These are phyloP conservation scores for Lycia hirtaria DNA, from an alignment of 2,888 invertebrate species.

Conservation along the genomic window DNA sequence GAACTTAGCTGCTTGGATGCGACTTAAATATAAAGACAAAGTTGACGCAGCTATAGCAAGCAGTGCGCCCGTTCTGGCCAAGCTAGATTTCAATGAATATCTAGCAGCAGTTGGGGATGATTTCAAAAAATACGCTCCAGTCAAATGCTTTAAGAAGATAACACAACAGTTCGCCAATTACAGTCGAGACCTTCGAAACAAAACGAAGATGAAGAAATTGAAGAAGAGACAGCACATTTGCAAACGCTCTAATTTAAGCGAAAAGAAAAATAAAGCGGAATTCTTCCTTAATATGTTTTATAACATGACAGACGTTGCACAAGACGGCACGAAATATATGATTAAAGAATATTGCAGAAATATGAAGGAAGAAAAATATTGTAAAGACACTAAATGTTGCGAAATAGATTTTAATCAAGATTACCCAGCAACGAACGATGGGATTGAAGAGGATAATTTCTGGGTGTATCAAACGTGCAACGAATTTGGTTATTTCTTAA, in stretches of 20 bases:
- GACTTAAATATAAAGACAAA: not conserved
- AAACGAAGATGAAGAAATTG: not conserved
- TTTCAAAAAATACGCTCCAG: not conserved
- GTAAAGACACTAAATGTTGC: not conserved
- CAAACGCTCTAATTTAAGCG: not conserved
- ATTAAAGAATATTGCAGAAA: not conserved
- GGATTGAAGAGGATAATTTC: not conserved
- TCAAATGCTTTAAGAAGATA: not conserved
- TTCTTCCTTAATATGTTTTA: not conserved
- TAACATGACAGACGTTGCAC: not conserved
- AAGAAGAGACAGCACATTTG: not conserved
- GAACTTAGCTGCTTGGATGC: conserved; percentile 1
- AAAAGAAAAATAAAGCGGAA: not conserved
- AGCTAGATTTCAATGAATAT: not conserved
- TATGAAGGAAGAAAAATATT: not conserved
- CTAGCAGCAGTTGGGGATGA: not conserved
- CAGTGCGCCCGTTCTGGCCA: not conserved
- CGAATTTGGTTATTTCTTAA: not conserved
- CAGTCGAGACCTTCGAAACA: not conserved
- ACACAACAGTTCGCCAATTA: not conserved
- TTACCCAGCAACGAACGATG: not conserved
- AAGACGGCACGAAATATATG: not conserved
- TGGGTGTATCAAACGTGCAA: conserved; percentile 3
- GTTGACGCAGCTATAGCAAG: conserved; percentile 5
- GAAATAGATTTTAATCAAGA: not conserved